These are phyloP conservation scores for Abscondita cerata DNA, from an alignment of 2,888 invertebrate species.

Conservation along the genomic window DNA sequence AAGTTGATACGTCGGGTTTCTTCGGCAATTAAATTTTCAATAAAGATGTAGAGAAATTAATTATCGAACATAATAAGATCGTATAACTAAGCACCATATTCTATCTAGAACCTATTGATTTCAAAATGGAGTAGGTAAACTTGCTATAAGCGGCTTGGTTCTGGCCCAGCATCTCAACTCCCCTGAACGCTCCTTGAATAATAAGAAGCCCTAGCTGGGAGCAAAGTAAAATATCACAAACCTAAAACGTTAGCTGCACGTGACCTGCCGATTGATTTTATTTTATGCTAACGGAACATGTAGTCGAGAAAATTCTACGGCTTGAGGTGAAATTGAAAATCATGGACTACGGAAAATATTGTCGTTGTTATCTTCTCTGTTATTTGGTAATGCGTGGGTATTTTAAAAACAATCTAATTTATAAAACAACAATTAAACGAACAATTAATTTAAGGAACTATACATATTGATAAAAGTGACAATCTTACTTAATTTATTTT, in stretches of 20 bases:
- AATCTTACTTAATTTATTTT: no score
- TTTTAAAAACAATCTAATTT: neutral
- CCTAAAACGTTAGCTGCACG: conserved; percentile 60
- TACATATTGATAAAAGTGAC: no score
- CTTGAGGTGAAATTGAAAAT: conserved; percentile 51
- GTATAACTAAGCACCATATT: conserved; percentile 30
- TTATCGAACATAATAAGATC: conserved; percentile 28
- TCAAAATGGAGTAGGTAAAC: conserved; percentile 49
- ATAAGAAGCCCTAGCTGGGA: conserved; percentile 51
- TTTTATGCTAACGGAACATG: conserved; percentile 56
- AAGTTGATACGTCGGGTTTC: neutral
- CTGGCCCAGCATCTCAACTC: conserved; percentile 43
- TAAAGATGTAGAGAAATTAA: conserved; percentile 30
- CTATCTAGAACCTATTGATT: conserved; percentile 44
- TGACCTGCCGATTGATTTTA: conserved; percentile 61
- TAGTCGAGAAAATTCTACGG: conserved; percentile 46
- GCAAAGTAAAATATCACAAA: conserved; percentile 61
- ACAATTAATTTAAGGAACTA: no score
- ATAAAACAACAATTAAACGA: no score
- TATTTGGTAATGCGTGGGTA: conserved; percentile 4
- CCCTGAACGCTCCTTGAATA: conserved; percentile 55
- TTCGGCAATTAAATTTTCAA: conserved; percentile 27
- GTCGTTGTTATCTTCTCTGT: conserved; percentile 16
- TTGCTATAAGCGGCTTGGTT: conserved; percentile 47
- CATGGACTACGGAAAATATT: conserved; percentile 41